Base-by-base conservation (phyloP, 2,113 vertebrate species). In the Peromyscus leucopus region DNA sequence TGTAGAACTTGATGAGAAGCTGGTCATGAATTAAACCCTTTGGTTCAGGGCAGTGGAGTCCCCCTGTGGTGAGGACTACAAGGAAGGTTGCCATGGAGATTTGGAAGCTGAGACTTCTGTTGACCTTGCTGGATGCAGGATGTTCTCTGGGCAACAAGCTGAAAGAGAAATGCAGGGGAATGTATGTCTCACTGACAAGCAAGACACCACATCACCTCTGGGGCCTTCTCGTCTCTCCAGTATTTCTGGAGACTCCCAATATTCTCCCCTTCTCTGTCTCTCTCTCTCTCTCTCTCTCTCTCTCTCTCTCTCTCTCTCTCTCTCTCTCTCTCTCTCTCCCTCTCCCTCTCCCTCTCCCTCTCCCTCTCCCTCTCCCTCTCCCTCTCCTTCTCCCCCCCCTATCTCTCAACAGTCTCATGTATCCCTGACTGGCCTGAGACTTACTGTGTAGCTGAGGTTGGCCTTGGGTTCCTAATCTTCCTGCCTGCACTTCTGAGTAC, bases 161-260 rank as follows among this genome's bases (percentile, higher is more conserved):
- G 94, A 89, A 80, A 96, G 92, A 94, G 91, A 86, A 96, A 88
- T 90, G 80, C 75, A 90, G 89, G 75, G 88, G 55, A 96, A 89
- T 82, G 57, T 0, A 1, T 8, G 17, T 36, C 22, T 9, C 94
- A 86, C 71, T 92, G 85, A 94, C 75, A 90, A 97, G 95, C 63
- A 98, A 96, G 96, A 0, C 9, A 79, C 63, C 86, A 90, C 31
- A 24, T 91, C 93, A 96, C 97, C 90, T 84, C 91, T 92, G 91
- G 0, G 31, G 91, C 46, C 1, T 83, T 88, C 95, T 96, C 96
- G 93, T 90, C 69, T 93, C 96, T 96, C 74, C 72, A 86, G 93
- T 83, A 55, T 92, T 61, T 91, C 33, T 83, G 91, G 4, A 90
- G 67, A 87, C 79, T 93, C 82, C 1, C 2, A 97, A 48, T 88